Conservation (phyloP, 2,113 vertebrate genomes). For the Ptilonorhynchus violaceus region DNA sequence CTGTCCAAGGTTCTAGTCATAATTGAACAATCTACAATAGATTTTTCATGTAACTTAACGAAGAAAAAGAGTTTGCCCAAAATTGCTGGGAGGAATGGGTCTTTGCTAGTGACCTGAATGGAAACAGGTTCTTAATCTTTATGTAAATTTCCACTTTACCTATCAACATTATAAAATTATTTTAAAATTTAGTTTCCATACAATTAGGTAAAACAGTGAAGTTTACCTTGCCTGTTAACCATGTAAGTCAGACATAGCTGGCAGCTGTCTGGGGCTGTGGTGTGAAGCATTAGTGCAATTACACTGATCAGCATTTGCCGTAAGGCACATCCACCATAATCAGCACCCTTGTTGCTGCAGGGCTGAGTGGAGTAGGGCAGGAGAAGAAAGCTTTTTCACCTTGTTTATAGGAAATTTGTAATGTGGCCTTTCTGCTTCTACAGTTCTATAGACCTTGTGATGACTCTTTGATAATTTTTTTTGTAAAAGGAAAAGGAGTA, state of each 20-base stretch:
- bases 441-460: background rate
- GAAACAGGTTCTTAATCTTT: background rate
- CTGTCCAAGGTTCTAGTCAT: background rate
- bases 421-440: background rate
- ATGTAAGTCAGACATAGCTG: background rate
- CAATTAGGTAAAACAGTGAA: background rate
- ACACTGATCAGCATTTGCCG: background rate
- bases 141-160: background rate
- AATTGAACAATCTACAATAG: background rate
- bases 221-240: background rate
- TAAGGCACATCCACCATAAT: background rate
- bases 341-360: background rate
- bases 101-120: background rate
- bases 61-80: background rate
- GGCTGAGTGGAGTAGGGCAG: background rate
- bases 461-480: background rate
- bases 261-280: background rate
- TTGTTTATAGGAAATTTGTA: background rate
- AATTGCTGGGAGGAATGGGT: background rate
- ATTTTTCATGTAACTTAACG: background rate
- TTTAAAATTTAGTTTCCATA: background rate
- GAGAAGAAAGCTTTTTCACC: background rate
- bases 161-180: background rate
- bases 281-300: background rate
- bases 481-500: conserved; percentile 5